Base-by-base conservation (phyloP, 2,797 vertebrate species). In the Enteromius fasciolatus region DNA sequence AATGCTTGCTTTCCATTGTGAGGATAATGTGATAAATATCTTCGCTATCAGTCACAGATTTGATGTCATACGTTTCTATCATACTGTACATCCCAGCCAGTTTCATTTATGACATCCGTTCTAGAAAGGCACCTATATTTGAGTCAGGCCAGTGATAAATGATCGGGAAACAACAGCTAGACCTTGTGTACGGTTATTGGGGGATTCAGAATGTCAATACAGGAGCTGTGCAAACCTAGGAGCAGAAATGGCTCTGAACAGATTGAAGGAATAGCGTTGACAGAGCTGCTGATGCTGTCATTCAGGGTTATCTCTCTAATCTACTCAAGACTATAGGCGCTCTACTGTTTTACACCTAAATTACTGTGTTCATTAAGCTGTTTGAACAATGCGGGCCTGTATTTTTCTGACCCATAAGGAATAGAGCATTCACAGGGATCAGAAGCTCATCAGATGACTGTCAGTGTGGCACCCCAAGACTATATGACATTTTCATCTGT, bases 401-500 rank as follows among this genome's bases (percentile, higher is more conserved):
- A 33, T 72, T 44, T n/a, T 50, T n/a, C 23, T 79, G 59, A 66
- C 15, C 46, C 1, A 23, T 57, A 6, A 23, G 6, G 48, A 52
- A 15, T 41, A n/a, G 14, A 18, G 10, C 20, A 46, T 61, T 59
- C 3, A n/a, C 23, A 1, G 33, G 3, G 23, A 69, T 75, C 73
- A 57, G 31, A 76, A 41, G 23, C 50, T 23, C 9, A 15, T 33
- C 4, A 3, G 50, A 28, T 31, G 28, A 50, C 57, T 74, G 57
- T 39, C 12, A 39, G 31, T 57, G 46, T 41, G 78, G 77, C 52
- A 46, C 10, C 69, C 68, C 61, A 59, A n/a, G 23, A 31, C 23
- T 69, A 7, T 23, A 14, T 59, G 68, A 48, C 44, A 69, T 76
- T 84, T 76, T 72, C 72, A 81, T 81, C 76, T 78, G 10, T 81